phyloP scores from a whole-genome alignment of 2,113 vertebrate species.

The Leiothrix lutea region DNA sequence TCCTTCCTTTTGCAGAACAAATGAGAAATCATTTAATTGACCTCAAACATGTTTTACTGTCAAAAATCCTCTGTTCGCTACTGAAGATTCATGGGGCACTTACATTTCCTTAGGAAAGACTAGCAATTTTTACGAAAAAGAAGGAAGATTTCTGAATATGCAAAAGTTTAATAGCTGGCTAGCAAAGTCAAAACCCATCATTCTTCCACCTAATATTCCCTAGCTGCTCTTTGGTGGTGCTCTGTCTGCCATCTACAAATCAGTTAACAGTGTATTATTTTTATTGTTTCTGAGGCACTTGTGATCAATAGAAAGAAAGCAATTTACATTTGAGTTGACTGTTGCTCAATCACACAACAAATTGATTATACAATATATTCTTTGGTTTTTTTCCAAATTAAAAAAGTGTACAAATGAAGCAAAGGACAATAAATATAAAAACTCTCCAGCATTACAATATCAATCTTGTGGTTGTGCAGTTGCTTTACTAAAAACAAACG shows the following conservation, averaged over 20 bases:
- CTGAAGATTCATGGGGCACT: background rate
- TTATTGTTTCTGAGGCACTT: background rate
- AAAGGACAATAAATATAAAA: background rate
- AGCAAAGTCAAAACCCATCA: background rate
- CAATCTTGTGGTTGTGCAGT: background rate
- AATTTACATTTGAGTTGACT: background rate
- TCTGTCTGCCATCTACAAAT: background rate
- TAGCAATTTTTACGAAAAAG: background rate
- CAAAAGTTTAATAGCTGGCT: background rate
- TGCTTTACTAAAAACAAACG: background rate
- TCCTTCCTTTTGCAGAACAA: background rate
- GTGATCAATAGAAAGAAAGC: background rate
- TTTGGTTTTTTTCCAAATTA: background rate
- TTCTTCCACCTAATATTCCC: background rate
- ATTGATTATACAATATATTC: background rate
- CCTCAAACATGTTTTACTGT: background rate
- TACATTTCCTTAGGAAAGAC: background rate
- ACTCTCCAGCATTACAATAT: background rate
- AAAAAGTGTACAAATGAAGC: background rate
- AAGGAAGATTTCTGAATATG: background rate
- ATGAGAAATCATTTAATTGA: background rate
- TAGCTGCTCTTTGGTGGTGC: background rate
- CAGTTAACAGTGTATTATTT: background rate
- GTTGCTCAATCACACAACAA: background rate
- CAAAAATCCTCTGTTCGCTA: background rate